Conservation (phyloP, 2,113 vertebrate species). For the Oncorhynchus keta region DNA sequence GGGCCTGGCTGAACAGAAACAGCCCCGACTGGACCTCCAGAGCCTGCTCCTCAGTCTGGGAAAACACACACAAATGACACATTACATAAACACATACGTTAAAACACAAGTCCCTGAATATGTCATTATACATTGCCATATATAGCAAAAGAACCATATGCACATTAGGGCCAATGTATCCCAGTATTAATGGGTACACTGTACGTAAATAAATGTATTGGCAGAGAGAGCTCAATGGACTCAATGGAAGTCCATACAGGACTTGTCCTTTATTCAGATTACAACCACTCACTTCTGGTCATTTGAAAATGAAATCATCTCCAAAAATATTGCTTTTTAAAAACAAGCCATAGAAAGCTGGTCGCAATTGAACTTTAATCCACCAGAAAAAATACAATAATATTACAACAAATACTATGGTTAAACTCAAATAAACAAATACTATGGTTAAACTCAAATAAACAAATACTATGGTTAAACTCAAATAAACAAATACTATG, state of each 20-base stretch:
- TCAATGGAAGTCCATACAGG: neutral
- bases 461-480: too few species aligned
- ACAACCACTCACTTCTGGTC: too few species aligned
- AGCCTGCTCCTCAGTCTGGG: constrained; percentile 13
- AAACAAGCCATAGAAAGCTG: too few species aligned
- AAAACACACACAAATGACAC: neutral
- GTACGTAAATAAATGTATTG: neutral
- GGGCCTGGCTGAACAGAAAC: constrained; percentile 16
- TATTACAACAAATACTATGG: too few species aligned
- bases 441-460: too few species aligned
- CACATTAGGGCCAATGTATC: neutral
- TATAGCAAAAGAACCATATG: neutral
- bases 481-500: too few species aligned
- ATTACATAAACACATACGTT: neutral
- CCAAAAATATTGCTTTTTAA: too few species aligned
- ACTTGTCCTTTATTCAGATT: too few species aligned
- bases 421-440: too few species aligned
- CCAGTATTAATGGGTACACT: neutral
- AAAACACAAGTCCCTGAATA: neutral
- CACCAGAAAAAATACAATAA: too few species aligned
- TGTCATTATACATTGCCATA: neutral
- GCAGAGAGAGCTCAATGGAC: neutral
- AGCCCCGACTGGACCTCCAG: constrained; percentile 33
- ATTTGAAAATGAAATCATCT: too few species aligned
- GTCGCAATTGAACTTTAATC: too few species aligned